Conservation (phyloP, 2,797 vertebrate species). For the Anguilla anguilla region DNA sequence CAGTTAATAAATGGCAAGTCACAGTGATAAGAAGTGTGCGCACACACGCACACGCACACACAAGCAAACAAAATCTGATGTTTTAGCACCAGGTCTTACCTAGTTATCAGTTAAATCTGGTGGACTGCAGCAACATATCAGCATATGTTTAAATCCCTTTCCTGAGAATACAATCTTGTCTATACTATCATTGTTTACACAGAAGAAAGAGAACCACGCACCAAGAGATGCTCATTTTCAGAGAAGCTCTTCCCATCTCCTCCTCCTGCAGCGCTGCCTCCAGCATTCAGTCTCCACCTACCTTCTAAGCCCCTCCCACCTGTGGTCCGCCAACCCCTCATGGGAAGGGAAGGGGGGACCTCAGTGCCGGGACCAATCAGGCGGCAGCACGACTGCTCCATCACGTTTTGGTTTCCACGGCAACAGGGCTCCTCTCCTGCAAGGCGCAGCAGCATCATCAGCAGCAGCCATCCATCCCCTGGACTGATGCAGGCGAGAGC, state of each 20-base stretch:
- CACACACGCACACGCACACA: too few relatives aligned
- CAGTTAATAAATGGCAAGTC: too few relatives aligned
- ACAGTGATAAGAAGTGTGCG: too few relatives aligned
- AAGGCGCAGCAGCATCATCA: conserved; percentile 86
- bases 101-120: neutral
- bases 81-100: too few relatives aligned
- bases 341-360: conserved; percentile 51
- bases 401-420: conserved; percentile 92
- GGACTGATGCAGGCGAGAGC: conserved; percentile 83
- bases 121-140: neutral
- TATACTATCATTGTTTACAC: neutral
- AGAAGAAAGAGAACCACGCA: neutral
- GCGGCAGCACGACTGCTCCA: conserved; percentile 82
- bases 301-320: conserved; percentile 46
- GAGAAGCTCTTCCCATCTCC: conserved; percentile 17
- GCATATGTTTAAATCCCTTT: neutral
- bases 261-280: neutral
- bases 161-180: neutral
- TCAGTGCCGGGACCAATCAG: conserved; percentile 80
- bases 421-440: conserved; percentile 88
- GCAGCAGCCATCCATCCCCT: conserved; percentile 61
- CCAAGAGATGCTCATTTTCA: neutral
- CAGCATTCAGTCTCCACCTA: conserved; percentile 18
- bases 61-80: too few relatives aligned
- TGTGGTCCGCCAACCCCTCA: conserved; percentile 29